Evolutionary conservation across 2,888 invertebrate species (phyloP).

Genomic region (Andrena fulva): DNA sequence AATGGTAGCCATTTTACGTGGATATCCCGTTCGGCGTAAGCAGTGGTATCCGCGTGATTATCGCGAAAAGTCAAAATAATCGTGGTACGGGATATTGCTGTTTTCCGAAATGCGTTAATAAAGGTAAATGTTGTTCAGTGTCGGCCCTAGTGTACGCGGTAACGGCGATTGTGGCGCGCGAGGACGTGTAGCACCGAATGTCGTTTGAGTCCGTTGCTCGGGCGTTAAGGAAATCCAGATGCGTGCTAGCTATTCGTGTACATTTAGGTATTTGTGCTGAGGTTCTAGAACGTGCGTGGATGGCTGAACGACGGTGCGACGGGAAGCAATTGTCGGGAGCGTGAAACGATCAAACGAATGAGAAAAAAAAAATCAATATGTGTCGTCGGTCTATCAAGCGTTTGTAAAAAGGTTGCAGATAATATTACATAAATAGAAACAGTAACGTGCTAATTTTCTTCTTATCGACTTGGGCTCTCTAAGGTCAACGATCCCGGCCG

Average conservation of each 20-base stretch:
- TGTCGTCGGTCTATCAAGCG: conserved; percentile 32
- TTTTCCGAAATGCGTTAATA: conserved; percentile 67
- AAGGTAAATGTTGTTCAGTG: conserved; percentile 66
- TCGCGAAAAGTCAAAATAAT: conserved; percentile 69
- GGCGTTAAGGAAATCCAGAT: conserved; percentile 72
- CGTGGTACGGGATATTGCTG: conserved; percentile 62
- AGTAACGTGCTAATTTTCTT: conserved; percentile 56
- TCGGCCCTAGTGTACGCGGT: conserved; percentile 11
- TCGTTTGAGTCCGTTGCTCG: conserved; percentile 49
- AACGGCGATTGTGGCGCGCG: conserved; percentile 11
- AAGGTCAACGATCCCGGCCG: conserved; percentile 38
- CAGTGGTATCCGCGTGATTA: conserved; percentile 74
- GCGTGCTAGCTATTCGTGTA: conserved; percentile 64
- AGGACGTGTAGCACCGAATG: conserved; percentile 38
- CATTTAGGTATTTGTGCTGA: conserved; percentile 48
- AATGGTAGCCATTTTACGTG: conserved; percentile 78
- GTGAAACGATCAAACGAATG: conserved; percentile 17
- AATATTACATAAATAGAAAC: conserved; percentile 71
- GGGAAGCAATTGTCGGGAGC: conserved; percentile 12
- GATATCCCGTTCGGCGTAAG: conserved; percentile 72
- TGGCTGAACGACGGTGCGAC: conserved; percentile 18
- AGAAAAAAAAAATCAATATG: conserved; percentile 58
- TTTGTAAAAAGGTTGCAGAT: conserved; percentile 54
- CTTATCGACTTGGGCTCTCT: conserved; percentile 23
- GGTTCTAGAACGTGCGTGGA: conserved; percentile 44